phyloP scores from a whole-genome alignment of 2,797 vertebrate genomes.

The Sitta carolinensis region DNA sequence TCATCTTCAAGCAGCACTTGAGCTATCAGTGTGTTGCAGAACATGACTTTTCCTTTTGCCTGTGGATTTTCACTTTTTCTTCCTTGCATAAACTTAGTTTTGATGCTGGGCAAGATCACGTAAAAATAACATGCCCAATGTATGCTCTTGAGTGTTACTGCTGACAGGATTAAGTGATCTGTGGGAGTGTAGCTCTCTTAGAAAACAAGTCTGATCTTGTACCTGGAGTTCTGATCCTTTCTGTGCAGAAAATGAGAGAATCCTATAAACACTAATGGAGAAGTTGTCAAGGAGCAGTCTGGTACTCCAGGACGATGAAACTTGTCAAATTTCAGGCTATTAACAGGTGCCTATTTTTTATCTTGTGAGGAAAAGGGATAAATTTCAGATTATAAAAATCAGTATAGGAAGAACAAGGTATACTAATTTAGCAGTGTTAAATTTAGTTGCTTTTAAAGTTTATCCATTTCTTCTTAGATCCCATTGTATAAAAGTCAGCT shows the following conservation, averaged over 20 bases:
- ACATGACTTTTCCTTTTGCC: background rate
- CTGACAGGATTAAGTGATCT: background rate
- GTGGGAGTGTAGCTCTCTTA: background rate
- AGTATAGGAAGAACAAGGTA: background rate
- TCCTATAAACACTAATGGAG: background rate
- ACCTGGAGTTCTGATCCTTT: background rate
- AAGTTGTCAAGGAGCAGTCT: background rate
- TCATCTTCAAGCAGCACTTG: background rate
- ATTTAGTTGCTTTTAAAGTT: background rate
- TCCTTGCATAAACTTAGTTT: background rate
- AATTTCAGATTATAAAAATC: background rate
- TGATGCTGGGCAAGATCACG: background rate
- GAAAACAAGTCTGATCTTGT: background rate
- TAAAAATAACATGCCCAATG: background rate
- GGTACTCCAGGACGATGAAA: background rate
- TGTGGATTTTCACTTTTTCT: background rate
- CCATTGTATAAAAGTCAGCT: background rate
- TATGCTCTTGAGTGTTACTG: background rate
- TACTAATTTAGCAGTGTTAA: background rate
- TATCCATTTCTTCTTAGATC: background rate
- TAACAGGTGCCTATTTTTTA: fast-evolving
- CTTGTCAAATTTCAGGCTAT: background rate
- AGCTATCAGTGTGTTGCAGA: background rate
- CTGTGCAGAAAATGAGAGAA: background rate
- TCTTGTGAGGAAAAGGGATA: background rate